These are phyloP conservation scores for Ylistrum balloti DNA, from an alignment of 1,140 invertebrate species.

Conservation along the genomic window DNA sequence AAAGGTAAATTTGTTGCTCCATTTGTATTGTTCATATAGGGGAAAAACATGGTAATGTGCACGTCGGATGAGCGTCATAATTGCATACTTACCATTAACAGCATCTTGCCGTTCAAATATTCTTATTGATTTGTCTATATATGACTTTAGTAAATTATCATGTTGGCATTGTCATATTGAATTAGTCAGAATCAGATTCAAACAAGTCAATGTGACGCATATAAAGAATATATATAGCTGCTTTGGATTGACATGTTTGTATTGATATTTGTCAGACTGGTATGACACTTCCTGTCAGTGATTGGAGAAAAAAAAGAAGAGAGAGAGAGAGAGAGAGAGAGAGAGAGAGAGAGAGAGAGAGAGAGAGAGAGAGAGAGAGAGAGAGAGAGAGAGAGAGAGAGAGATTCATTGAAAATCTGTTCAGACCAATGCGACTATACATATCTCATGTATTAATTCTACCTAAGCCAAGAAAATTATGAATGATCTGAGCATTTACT, in stretches of 20 bases:
- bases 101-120: not conserved
- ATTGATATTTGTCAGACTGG: not conserved
- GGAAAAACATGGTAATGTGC: not conserved
- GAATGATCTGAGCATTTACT: no score
- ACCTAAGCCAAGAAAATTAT: no score
- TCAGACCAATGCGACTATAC: no score
- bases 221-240: not conserved
- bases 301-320: no score
- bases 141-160: not conserved
- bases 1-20: not conserved
- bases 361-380: no score
- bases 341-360: no score
- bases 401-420: no score
- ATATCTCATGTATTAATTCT: no score
- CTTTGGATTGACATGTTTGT: not conserved
- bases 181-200: not conserved
- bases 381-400: no score
- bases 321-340: no score
- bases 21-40: slow-evolving; percentile 34
- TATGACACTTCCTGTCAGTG: not conserved
- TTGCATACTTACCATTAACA: not conserved
- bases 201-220: not conserved
- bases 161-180: not conserved
- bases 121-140: not conserved
- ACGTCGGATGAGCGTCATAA: not conserved